These are phyloP conservation scores for Meleagris gallopavo DNA, from an alignment of 2,113 vertebrate genomes.

Conservation along the genomic window DNA sequence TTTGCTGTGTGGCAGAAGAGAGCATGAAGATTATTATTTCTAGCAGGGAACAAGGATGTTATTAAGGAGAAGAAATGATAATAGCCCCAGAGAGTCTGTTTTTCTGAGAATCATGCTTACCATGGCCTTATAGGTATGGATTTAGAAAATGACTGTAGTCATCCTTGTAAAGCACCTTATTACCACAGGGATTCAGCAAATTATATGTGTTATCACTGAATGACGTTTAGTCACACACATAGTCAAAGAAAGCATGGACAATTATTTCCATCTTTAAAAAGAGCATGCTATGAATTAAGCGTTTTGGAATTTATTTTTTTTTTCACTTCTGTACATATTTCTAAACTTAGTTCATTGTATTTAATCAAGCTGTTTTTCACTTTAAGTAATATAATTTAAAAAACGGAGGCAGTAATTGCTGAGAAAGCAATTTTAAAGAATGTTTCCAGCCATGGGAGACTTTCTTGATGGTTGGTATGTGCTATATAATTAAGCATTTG, in stretches of 20 bases:
- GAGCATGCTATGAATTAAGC: not conserved
- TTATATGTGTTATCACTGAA: not conserved
- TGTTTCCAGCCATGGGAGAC: not conserved
- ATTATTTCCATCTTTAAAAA: not conserved
- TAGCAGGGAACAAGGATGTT: not conserved
- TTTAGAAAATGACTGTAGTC: not conserved
- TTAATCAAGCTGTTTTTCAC: not conserved
- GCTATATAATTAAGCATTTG: slow-evolving; percentile 7
- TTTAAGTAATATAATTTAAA: not conserved
- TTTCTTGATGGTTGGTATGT: not conserved
- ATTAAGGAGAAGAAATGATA: too few species aligned
- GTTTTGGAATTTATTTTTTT: not conserved
- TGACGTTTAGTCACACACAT: not conserved
- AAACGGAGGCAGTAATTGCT: not conserved
- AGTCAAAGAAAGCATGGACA: not conserved
- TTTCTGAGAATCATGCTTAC: not conserved
- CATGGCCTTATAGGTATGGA: not conserved
- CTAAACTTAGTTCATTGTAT: not conserved
- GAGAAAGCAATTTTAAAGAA: not conserved
- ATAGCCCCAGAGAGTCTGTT: not conserved
- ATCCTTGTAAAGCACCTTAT: not conserved
- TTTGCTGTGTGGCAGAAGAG: not conserved
- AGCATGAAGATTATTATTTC: not conserved
- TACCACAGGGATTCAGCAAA: not conserved
- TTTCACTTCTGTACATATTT: not conserved